Evolutionary conservation across 2,888 invertebrate species (phyloP).

Genomic region (Chrysomela aeneicollis): DNA sequence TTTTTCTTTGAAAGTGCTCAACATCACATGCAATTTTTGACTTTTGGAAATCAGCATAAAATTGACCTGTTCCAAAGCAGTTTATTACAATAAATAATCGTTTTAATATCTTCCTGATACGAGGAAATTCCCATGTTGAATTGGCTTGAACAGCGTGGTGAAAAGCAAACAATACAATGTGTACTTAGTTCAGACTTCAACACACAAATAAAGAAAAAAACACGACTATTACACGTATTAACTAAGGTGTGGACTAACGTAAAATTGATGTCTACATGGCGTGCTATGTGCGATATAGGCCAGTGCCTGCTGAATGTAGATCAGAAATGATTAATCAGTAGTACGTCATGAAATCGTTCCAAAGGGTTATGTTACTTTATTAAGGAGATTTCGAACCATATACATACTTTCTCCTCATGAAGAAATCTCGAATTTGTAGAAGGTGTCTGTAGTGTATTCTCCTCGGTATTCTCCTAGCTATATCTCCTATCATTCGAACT

Average conservation of each 20-base stretch:
- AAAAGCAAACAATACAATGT: slow-evolving; percentile 5
- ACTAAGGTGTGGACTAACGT: slow-evolving; percentile 17
- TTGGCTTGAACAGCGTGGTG: background rate
- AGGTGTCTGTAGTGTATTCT: too few relatives aligned
- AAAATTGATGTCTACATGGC: slow-evolving; percentile 19
- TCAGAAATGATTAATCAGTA: slow-evolving; percentile 9
- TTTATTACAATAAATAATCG: too few relatives aligned
- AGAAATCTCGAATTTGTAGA: too few relatives aligned
- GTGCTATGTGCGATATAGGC: slow-evolving; percentile 15
- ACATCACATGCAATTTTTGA: too few relatives aligned
- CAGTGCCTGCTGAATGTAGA: slow-evolving; percentile 4
- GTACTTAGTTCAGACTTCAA: background rate
- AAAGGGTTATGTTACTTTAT: background rate
- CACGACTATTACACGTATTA: background rate
- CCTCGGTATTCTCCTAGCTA: too few relatives aligned
- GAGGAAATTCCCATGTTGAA: background rate
- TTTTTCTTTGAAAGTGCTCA: too few relatives aligned
- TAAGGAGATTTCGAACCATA: too few relatives aligned
- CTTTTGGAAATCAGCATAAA: too few relatives aligned
- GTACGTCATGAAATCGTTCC: background rate
- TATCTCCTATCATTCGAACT: too few relatives aligned
- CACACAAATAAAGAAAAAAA: slow-evolving; percentile 16
- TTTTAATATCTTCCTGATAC: too few relatives aligned
- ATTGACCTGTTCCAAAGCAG: too few relatives aligned
- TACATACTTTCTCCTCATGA: too few relatives aligned